Evolutionary conservation across 2,888 invertebrate species (phyloP).

Genomic region (Machimus rusticus): DNA sequence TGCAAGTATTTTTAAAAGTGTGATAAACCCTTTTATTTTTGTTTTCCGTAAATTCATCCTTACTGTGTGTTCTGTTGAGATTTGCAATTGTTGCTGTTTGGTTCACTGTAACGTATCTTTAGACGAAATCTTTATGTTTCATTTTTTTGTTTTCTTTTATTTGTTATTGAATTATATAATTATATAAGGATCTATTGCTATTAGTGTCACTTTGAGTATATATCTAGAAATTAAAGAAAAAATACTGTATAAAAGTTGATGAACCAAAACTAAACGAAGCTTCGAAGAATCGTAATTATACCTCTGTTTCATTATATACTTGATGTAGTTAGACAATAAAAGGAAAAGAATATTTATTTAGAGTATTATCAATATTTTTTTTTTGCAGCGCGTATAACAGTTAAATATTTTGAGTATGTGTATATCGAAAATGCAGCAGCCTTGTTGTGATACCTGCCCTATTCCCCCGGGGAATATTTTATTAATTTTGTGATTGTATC

Average conservation of each 20-base stretch:
- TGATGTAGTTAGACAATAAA: slow-evolving; percentile 38
- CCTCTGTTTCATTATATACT: slow-evolving; percentile 23
- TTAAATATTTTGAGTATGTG: slow-evolving; percentile 41
- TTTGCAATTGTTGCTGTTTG: slow-evolving; percentile 5
- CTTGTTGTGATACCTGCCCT: slow-evolving; percentile 42
- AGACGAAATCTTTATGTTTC: slow-evolving; percentile 1
- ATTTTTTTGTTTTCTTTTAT: background rate
- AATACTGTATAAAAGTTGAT: slow-evolving; percentile 3
- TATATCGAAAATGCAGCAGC: slow-evolving; percentile 41
- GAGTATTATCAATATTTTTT: slow-evolving; percentile 17
- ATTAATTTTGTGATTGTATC: background rate
- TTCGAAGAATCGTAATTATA: slow-evolving; percentile 16
- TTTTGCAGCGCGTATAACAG: slow-evolving; percentile 44
- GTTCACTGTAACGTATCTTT: slow-evolving; percentile 17
- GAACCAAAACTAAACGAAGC: slow-evolving; percentile 2
- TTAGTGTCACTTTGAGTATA: slow-evolving; percentile 37
- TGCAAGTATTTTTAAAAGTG: slow-evolving; percentile 7
- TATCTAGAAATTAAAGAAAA: slow-evolving; percentile 24
- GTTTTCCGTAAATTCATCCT: background rate
- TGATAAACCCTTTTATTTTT: background rate
- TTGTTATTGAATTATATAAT: slow-evolving; percentile 20
- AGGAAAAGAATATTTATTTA: slow-evolving; percentile 33
- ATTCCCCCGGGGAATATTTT: background rate
- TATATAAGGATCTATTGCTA: slow-evolving; percentile 37
- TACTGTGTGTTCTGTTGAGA: slow-evolving; percentile 32